phyloP scores from a whole-genome alignment of 2,113 vertebrate genomes.

The Ammospiza nelsoni region DNA sequence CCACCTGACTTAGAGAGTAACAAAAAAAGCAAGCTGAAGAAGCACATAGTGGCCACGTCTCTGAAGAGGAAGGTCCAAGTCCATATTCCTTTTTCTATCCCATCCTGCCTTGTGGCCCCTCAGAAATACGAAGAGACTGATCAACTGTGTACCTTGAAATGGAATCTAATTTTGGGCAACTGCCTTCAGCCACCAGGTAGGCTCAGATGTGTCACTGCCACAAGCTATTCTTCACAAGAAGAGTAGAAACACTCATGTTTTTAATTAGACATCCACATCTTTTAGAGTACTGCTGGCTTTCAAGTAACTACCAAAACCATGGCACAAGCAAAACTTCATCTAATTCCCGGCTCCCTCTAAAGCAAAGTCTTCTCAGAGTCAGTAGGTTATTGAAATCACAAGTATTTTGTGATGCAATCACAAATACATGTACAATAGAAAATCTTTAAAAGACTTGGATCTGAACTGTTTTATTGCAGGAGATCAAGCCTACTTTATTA shows the following conservation, averaged over 20 bases:
- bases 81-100: neutral
- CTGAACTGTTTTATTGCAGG: neutral
- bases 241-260: neutral
- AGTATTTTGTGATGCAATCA: neutral
- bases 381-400: neutral
- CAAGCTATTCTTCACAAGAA: neutral
- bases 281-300: neutral
- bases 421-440: neutral
- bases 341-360: neutral
- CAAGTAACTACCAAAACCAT: neutral
- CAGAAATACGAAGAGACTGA: neutral
- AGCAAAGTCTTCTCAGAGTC: neutral
- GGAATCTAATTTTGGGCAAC: neutral
- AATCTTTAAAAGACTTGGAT: neutral
- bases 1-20: neutral
- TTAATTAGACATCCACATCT: neutral
- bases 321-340: neutral
- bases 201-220: neutral
- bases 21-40: neutral
- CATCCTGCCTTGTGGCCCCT: neutral
- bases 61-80: neutral
- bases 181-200: neutral
- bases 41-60: neutral
- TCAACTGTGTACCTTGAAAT: neutral
- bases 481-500: neutral